A percentile compares a stretch with the other conserved stretches of the same genome.
Evolutionary conservation across 2,113 vertebrate genomes (phyloP).

Genomic region (Corydoras sp.): DNA sequence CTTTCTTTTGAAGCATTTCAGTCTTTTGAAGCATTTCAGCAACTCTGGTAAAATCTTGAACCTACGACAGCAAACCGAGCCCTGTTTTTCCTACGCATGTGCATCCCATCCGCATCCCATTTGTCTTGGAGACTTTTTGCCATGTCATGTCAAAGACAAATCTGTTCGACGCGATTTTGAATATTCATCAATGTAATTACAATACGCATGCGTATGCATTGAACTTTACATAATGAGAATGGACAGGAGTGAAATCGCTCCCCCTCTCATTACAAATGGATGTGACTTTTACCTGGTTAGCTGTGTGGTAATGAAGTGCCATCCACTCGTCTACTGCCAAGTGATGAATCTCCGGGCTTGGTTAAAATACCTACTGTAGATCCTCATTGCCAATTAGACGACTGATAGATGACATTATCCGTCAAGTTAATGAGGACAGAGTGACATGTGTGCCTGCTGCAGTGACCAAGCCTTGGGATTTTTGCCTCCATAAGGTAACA

Average conservation of each 20-base stretch:
- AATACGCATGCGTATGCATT: constrained; percentile 40
- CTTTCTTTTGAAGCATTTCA: no score
- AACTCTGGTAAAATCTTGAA: no score
- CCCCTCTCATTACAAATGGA: constrained; percentile 47
- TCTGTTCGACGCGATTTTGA: constrained; percentile 24
- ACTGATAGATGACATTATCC: constrained; percentile 68
- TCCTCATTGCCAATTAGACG: constrained; percentile 67
- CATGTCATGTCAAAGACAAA: constrained; percentile 31
- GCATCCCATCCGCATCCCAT: no score
- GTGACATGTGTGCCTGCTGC: constrained; percentile 39
- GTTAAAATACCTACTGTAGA: constrained; percentile 70
- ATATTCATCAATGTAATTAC: constrained; percentile 46
- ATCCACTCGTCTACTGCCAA: constrained; percentile 42
- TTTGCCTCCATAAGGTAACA: constrained; percentile 1
- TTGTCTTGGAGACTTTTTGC: not conserved
- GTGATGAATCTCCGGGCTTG: constrained; percentile 56
- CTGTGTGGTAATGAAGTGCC: constrained; percentile 48
- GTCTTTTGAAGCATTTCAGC: constrained; percentile 21
- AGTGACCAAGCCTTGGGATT: constrained; percentile 34
- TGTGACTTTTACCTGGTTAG: constrained; percentile 50
- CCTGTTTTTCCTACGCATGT: no score
- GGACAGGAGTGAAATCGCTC: constrained; percentile 39
- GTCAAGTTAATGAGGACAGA: constrained; percentile 69
- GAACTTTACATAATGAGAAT: constrained; percentile 48
- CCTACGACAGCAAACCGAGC: no score